phyloP scores from a whole-genome alignment of 1,140 invertebrate genomes.

The Euwallacea similis region DNA sequence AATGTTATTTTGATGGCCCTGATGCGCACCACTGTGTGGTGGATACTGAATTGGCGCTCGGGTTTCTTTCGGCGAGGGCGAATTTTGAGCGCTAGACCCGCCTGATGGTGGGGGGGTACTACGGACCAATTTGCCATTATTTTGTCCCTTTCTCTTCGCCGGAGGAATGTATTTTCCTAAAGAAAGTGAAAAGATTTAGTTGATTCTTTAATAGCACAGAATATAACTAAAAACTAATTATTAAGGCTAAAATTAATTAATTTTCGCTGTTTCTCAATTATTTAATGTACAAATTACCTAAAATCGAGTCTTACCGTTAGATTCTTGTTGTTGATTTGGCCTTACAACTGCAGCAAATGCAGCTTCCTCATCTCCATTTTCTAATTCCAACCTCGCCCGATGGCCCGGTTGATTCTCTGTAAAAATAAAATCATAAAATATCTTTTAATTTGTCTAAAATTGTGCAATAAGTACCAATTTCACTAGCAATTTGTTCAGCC shows the following conservation, averaged over 20 bases:
- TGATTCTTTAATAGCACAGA: too few relatives aligned
- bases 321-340: conserved; percentile 46
- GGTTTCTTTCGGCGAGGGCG: conserved; percentile 45
- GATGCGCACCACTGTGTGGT: conserved; percentile 30
- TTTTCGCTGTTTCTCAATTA: not conserved
- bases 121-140: conserved; percentile 59
- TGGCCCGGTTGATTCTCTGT: conserved; percentile 76
- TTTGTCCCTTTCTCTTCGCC: conserved; percentile 71
- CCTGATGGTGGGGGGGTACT: conserved; percentile 58
- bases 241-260: not conserved
- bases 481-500: conserved; percentile 83
- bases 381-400: conserved; percentile 77
- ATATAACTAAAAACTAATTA: not conserved
- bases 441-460: not conserved
- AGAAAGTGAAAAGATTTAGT: not conserved
- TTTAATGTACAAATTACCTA: not conserved
- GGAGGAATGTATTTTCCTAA: conserved; percentile 77
- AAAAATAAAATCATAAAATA: not conserved
- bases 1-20: conserved; percentile 25
- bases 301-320: conserved; percentile 17
- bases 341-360: conserved; percentile 74
- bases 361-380: conserved; percentile 92
- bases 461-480: conserved; percentile 61
- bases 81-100: conserved; percentile 39
- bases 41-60: conserved; percentile 36